phyloP scores from a whole-genome alignment of 2,113 vertebrate genomes.

The Bucco capensis region DNA sequence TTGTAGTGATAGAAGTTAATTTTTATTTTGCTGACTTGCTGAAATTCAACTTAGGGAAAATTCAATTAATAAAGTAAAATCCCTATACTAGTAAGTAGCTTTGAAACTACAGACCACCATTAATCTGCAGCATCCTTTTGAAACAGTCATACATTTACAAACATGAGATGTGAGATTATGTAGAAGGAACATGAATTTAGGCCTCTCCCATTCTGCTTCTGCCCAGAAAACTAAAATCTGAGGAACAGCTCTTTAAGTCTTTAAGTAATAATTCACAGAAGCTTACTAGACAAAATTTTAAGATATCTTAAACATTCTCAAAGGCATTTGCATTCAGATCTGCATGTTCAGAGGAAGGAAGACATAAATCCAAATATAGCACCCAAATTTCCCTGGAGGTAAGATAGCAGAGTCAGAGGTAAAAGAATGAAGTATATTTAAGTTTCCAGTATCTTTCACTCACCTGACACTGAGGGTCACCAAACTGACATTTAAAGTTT shows the following conservation, averaged over 20 bases:
- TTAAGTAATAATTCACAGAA: background rate
- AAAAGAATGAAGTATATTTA: background rate
- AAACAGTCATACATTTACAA: background rate
- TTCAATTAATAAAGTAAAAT: background rate
- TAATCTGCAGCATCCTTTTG: background rate
- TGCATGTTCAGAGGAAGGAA: background rate
- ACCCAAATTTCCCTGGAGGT: background rate
- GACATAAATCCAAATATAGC: background rate
- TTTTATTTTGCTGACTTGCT: background rate
- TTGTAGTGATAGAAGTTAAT: background rate
- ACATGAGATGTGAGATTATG: background rate
- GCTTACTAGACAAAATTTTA: background rate
- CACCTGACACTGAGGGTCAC: constrained; percentile 89
- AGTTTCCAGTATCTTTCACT: background rate
- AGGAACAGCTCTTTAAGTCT: background rate
- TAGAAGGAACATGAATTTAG: background rate
- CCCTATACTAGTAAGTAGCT: background rate
- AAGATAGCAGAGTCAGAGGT: background rate
- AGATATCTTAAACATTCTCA: background rate
- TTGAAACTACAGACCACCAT: background rate
- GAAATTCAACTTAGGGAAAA: background rate
- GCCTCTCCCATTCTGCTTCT: background rate
- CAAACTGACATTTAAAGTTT: constrained; percentile 87
- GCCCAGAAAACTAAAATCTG: background rate
- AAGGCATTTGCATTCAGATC: background rate